phyloP scores from a whole-genome alignment of 2,797 vertebrate species.

The Psittacula echo region DNA sequence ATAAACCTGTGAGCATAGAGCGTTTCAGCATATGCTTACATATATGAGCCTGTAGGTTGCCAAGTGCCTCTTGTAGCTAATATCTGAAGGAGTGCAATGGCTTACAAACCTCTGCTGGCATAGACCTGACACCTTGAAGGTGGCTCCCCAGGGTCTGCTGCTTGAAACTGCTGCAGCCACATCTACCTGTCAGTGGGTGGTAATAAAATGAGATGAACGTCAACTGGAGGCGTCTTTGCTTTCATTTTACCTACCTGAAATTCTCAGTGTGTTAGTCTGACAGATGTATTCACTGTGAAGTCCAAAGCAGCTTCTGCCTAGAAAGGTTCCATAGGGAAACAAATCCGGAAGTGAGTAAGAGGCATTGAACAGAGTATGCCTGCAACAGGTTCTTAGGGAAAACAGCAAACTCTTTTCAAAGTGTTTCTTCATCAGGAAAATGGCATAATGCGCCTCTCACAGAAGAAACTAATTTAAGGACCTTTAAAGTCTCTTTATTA shows the following conservation, averaged over 20 bases:
- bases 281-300: neutral
- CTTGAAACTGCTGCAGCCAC: neutral
- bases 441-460: neutral
- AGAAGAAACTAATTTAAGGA: neutral
- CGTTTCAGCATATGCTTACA: neutral
- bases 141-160: neutral
- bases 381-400: neutral
- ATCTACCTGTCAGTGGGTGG: neutral
- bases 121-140: neutral
- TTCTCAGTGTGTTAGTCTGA: neutral
- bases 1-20: neutral
- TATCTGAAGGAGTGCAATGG: neutral
- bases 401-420: neutral
- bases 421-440: neutral
- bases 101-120: neutral
- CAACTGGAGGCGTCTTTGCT: neutral
- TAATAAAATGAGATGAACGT: neutral
- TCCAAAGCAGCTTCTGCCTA: neutral
- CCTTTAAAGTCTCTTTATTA: neutral
- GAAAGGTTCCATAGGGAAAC: neutral
- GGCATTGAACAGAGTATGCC: neutral
- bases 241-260: neutral
- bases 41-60: neutral
- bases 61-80: neutral
- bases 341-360: neutral